A percentile compares a stretch with the other conserved stretches of the same genome.
These are phyloP conservation scores for Melanostigma gelatinosum DNA, from an alignment of 2,113 vertebrate genomes.

Conservation along the genomic window DNA sequence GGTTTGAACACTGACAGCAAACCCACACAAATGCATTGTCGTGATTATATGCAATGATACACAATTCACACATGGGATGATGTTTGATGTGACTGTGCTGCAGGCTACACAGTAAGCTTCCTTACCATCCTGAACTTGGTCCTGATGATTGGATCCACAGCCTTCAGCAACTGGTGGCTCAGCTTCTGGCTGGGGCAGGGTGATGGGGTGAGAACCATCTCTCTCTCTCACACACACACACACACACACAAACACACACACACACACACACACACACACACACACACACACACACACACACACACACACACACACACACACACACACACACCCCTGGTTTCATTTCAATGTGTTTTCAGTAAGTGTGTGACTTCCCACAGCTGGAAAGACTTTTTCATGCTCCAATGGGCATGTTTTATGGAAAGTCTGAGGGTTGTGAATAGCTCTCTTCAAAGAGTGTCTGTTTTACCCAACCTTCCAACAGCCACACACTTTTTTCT, in stretches of 20 bases:
- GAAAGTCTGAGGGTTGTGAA: not conserved
- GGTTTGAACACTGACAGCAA: slow-evolving; percentile 64
- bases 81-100: slow-evolving; percentile 20
- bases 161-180: slow-evolving; percentile 89
- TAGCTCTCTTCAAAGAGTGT: no score
- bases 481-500: no score
- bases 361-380: not conserved
- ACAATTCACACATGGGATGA: not conserved
- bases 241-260: no score
- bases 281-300: no score
- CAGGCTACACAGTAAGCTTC: slow-evolving; percentile 81
- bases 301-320: no score
- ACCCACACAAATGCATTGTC: not conserved
- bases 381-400: not conserved
- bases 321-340: no score
- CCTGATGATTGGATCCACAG: slow-evolving; percentile 81
- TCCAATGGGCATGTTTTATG: not conserved
- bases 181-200: slow-evolving; percentile 84
- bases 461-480: no score
- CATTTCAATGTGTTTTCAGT: no score
- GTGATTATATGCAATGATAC: not conserved
- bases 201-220: slow-evolving; percentile 77
- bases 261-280: no score
- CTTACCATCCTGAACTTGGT: slow-evolving; percentile 70
- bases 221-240: no score